Evolutionary conservation across 2,797 vertebrate genomes (phyloP).

Genomic region (Cheirogaleus major): DNA sequence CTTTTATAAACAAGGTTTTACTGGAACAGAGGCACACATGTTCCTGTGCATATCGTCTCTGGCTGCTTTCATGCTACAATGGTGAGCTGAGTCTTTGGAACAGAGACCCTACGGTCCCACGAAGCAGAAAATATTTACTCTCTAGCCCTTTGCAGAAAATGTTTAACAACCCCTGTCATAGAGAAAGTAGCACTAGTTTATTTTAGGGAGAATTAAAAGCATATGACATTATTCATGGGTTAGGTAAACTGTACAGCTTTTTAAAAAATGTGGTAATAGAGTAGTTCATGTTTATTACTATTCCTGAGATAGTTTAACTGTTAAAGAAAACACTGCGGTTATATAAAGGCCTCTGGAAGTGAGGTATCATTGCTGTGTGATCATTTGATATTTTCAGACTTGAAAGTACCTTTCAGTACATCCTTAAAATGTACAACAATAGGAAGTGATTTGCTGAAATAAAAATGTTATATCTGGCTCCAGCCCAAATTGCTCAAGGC

Average conservation of each 20-base stretch:
- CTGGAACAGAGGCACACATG: neutral
- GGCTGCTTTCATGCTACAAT: neutral
- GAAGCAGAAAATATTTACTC: neutral
- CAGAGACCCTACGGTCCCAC: neutral
- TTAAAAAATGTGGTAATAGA: neutral
- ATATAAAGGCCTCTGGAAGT: neutral
- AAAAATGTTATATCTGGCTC: conserved; percentile 79
- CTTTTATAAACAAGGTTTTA: neutral
- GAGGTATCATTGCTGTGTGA: conserved; percentile 14
- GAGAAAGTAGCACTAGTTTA: neutral
- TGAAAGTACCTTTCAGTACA: conserved; percentile 75
- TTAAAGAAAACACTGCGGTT: conserved; percentile 64
- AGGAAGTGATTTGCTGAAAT: conserved; percentile 78
- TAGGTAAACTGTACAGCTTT: conserved; percentile 34
- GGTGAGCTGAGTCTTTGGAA: neutral
- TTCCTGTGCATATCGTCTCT: neutral
- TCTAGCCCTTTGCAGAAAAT: neutral
- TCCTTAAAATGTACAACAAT: conserved; percentile 72
- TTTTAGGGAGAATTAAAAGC: conserved; percentile 42
- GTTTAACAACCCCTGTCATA: neutral
- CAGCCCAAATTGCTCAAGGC: conserved; percentile 75
- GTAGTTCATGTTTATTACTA: neutral
- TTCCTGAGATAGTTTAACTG: conserved; percentile 24
- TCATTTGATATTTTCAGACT: conserved; percentile 69
- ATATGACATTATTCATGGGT: neutral